Evolutionary conservation across 2,797 vertebrate species (phyloP).

Genomic region (Pristis pectinata): DNA sequence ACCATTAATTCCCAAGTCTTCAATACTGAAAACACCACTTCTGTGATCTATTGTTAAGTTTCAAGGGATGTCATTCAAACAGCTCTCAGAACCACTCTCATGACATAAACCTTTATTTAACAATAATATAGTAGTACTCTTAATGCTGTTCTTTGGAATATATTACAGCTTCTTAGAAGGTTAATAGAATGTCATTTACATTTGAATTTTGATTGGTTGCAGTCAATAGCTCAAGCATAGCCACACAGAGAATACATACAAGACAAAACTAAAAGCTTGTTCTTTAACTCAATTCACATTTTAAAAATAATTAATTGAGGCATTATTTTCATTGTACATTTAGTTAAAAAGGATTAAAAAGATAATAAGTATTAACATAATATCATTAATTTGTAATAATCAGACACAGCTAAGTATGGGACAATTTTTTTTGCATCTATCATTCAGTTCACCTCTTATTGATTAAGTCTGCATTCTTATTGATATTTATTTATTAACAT

Average conservation of each 20-base stretch:
- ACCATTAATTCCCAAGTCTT: neutral
- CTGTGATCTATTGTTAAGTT: neutral
- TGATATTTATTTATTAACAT: neutral
- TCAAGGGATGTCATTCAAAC: neutral
- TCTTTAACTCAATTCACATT: neutral
- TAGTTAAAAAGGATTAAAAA: slow-evolving; percentile 51
- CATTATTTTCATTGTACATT: slow-evolving; percentile 56
- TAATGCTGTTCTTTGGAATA: neutral
- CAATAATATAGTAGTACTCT: neutral
- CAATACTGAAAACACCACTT: neutral
- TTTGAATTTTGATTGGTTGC: neutral
- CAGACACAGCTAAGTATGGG: slow-evolving; percentile 37
- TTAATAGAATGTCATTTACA: slow-evolving; percentile 2
- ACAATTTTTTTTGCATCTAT: neutral
- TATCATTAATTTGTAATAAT: slow-evolving; percentile 65
- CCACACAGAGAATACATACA: too few relatives aligned
- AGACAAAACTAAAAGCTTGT: neutral
- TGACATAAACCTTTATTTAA: slow-evolving; percentile 11
- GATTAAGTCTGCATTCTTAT: neutral
- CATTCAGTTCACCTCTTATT: neutral
- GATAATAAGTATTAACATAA: slow-evolving; percentile 61
- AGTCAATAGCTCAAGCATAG: neutral
- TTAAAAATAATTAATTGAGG: neutral
- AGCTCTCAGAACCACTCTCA: neutral
- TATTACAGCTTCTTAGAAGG: neutral